Evolutionary conservation across 2,113 vertebrate species (phyloP).

Genomic region (Lasiurus cinereus): DNA sequence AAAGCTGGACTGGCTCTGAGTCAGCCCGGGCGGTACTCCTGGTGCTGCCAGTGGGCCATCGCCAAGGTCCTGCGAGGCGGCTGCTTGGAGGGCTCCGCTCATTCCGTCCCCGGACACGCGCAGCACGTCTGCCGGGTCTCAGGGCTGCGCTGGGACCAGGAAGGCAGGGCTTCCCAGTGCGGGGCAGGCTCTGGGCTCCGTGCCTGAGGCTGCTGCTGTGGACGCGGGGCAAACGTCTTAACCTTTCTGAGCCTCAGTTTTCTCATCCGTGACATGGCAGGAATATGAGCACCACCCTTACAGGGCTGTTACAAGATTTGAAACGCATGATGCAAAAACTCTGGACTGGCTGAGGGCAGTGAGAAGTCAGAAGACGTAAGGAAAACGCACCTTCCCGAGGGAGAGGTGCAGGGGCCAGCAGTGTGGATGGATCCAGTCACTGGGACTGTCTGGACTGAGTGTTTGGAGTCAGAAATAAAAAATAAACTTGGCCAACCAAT

Average conservation of each 20-base stretch:
- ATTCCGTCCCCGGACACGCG: background rate
- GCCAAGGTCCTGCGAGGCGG: background rate
- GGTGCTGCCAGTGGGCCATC: background rate
- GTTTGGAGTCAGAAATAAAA: background rate
- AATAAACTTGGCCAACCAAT: background rate
- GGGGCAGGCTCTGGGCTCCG: background rate
- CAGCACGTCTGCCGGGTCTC: fast-evolving
- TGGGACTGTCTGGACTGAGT: background rate
- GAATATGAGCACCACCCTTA: background rate
- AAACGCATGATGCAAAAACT: background rate
- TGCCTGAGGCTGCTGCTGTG: background rate
- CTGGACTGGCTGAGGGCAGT: too few species aligned
- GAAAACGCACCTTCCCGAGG: background rate
- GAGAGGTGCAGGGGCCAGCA: background rate
- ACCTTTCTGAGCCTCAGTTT: background rate
- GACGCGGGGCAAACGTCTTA: background rate
- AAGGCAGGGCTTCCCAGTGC: background rate
- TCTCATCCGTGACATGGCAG: background rate
- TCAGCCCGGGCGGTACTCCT: background rate
- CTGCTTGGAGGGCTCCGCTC: background rate
- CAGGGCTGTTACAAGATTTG: background rate
- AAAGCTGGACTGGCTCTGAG: background rate
- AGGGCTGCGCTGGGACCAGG: background rate
- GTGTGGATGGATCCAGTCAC: fast-evolving
- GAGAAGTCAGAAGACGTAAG: background rate